Base-by-base conservation (phyloP, 2,888 invertebrate species). In the Rhagium mordax region DNA sequence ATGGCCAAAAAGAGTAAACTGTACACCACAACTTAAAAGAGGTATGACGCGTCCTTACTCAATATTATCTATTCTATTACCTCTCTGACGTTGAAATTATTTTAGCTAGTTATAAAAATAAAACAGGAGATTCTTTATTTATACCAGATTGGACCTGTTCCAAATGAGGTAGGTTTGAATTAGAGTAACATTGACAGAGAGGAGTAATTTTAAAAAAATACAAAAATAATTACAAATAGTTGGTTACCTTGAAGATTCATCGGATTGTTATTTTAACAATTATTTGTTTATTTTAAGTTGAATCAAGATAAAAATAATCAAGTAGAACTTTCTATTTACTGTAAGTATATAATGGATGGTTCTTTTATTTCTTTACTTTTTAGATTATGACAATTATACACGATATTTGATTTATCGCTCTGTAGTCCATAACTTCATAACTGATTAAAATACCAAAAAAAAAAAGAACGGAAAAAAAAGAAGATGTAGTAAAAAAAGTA, bases 61-160 rank as follows among this genome's bases (percentile, higher is more conserved):
- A 55, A 55, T 27, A 55, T n/a, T 0, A 21, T 21, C 5, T n/a
- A 55, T n/a, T 3, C 27, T 55, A 41, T 55, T 29, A 18, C 18
- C 18, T 29, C 51, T 29, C 10, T 51, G 29, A n/a, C 41, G n/a
- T 18, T n/a, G n/a, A 10, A 55, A 57, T 51, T 61, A 65, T 33
- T 69, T 61, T 7, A 51, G 61, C 41, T 21, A 41, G 20, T 60
- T 51, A 51, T 69, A 61, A 69, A 69, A 68, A 68, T 68, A 68
- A 49, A 48, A 29, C 27, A 24, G n/a, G 62, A 64, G 51, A 64
- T 64, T 49, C 10, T 29, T 48, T 1, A 41, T 5, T 15, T 53
- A 53, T 29, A 53, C 24, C 13, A 29, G 24, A 69, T 61, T 69
- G 69, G 69, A 69, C 20, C 49, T 49, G 48, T 51, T 69, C 69